Evolutionary conservation across 1,140 invertebrate species (phyloP).

Genomic region (Bombyx mandarina): DNA sequence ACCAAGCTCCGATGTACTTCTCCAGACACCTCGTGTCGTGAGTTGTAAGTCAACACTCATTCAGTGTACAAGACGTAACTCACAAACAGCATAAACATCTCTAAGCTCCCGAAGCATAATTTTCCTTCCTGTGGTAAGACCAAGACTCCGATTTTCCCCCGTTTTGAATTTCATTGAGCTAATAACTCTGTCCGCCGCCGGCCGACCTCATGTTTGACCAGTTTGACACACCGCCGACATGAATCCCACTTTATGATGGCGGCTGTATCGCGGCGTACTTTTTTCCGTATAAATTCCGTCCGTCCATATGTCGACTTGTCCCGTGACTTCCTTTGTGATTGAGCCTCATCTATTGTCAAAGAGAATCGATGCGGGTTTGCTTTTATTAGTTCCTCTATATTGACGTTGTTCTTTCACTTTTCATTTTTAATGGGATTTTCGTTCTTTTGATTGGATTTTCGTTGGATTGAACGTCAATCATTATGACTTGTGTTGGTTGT

Average conservation of each 20-base stretch:
- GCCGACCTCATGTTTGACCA: constrained; percentile 49
- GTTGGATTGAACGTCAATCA: no score
- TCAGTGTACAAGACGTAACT: no score
- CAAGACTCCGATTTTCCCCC: constrained; percentile 15
- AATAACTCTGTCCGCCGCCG: constrained; percentile 40
- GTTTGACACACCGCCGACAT: constrained; percentile 66
- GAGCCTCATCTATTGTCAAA: constrained; percentile 39
- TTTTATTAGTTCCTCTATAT: background rate
- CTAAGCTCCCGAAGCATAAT: no score
- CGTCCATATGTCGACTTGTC: constrained; percentile 48
- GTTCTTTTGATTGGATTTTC: no score
- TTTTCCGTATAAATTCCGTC: constrained; percentile 27
- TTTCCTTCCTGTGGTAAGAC: no score
- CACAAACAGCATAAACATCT: no score
- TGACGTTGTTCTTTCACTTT: constrained; percentile 1
- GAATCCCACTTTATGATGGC: constrained; percentile 59
- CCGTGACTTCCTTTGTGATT: constrained; percentile 65
- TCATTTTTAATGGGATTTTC: background rate
- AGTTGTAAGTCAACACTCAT: no score
- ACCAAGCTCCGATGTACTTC: no score
- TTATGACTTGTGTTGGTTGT: no score
- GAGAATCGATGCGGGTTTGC: constrained; percentile 1
- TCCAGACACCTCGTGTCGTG: no score
- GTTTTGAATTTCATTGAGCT: constrained; percentile 42
- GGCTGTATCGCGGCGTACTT: constrained; percentile 61